Base-by-base conservation (phyloP, 23 tunicate species). In the Styela plicata region DNA sequence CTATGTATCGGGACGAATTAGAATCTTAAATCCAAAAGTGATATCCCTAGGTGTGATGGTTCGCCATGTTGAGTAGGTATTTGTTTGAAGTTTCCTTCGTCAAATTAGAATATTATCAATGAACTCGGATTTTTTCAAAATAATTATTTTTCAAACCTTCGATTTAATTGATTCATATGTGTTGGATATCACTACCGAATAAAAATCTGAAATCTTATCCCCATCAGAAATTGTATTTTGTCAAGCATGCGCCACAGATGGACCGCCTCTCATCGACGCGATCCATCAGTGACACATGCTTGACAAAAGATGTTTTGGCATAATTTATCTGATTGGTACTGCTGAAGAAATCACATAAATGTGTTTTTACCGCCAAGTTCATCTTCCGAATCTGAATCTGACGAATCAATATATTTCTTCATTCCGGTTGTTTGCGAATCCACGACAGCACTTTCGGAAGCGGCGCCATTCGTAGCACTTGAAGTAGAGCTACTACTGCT, bases 351-450 rank as follows among this genome's bases (percentile, higher is more conserved):
- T 44, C 57, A 44, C 57, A 44, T 44, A 5, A 13, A 44, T 5
- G 57, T 44, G 57, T 44, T 44, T 44, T 44, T 44, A 5, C 57
- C 57, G 13, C 57, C 57, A 5, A 13, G 57, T 44, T 44, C 57
- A 7, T 44, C 57, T 5, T 44, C 57, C 7, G 57, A 44, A 44
- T 44, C 57, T 44, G 71, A 67, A 67, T 67, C 71, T 18, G 71
- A 67, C 0, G 71, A 67, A 24, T 67, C 71, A 17, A 67, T 19
- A 29, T 67, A 67, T 67, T 67, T 67, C 22, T 67, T 29, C 71
- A 67, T 67, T 1, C 31, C 71, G 22, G 71, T 21, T 29, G 31
- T 67, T 27, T 44, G 57, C 57, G 57, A 44, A 44, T 44, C 57
- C 7, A 44, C 57, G 13, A 44, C 13, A 13, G 7, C 57, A 44